These are phyloP conservation scores for Coregonus sp. DNA, from an alignment of 2,797 vertebrate genomes.

Conservation along the genomic window DNA sequence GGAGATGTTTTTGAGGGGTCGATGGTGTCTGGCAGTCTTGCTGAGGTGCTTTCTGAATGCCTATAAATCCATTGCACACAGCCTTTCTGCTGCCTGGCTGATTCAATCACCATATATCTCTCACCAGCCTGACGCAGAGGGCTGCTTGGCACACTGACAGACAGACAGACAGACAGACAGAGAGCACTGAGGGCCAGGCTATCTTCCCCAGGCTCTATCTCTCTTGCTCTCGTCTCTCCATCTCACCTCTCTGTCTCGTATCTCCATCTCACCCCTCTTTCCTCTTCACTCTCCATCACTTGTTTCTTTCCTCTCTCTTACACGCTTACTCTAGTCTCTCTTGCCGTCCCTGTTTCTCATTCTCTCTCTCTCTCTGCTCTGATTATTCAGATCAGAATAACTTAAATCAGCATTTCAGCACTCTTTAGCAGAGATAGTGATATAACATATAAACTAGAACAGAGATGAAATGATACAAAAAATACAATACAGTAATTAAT, in stretches of 20 bases:
- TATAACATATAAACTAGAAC: not conserved
- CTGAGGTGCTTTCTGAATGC: not conserved
- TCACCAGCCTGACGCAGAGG: slow-evolving; percentile 11
- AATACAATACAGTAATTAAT: not conserved
- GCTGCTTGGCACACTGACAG: not conserved
- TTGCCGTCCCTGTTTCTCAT: not conserved
- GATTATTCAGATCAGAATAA: not conserved
- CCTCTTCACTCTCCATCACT: not conserved
- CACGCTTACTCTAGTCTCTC: not conserved
- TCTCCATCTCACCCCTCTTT: not conserved
- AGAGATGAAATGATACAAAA: not conserved
- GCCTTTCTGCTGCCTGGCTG: not conserved
- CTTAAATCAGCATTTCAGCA: not conserved
- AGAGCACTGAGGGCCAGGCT: not conserved
- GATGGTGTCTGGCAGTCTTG: not conserved
- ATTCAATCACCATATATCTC: slow-evolving; percentile 35
- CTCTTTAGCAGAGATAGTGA: not conserved
- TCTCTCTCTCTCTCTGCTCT: not conserved
- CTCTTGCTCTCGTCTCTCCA: not conserved
- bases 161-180: not conserved
- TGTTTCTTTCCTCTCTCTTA: not conserved
- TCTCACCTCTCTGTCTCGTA: slow-evolving; percentile 18
- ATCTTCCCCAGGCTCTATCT: not conserved
- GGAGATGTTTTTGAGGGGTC: not conserved
- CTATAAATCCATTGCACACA: not conserved